Evolutionary conservation across 2,113 vertebrate genomes (phyloP).

Genomic region (Lampris incognitus): DNA sequence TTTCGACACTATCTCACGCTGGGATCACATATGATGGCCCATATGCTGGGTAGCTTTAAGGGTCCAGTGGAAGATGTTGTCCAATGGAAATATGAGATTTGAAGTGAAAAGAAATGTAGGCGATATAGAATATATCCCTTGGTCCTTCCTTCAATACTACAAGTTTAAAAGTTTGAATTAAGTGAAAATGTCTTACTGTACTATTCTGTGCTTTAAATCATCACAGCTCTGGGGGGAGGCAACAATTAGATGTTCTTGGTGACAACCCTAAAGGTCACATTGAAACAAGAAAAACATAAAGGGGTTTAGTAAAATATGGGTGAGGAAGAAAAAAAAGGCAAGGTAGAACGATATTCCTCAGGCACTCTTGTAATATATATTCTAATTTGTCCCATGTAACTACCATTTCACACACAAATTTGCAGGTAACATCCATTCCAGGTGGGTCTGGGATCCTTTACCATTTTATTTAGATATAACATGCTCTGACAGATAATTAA

Average conservation of each 20-base stretch:
- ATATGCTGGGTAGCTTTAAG: not conserved
- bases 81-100: not conserved
- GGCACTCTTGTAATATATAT: not conserved
- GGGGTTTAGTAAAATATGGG: no score
- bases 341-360: no score
- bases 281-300: not conserved
- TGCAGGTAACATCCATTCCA: slow-evolving; percentile 12
- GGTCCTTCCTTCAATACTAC: not conserved
- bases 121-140: not conserved
- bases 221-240: not conserved
- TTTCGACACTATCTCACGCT: not conserved
- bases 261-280: not conserved
- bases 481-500: slow-evolving; percentile 75
- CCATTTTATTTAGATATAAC: slow-evolving; percentile 33
- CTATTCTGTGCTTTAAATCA: not conserved
- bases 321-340: no score
- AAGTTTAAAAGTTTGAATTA: no score
- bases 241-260: not conserved
- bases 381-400: slow-evolving; percentile 18
- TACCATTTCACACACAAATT: slow-evolving; percentile 32
- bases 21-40: slow-evolving; percentile 4
- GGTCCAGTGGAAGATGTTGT: not conserved
- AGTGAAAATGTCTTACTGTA: no score
- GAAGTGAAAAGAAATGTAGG: not conserved
- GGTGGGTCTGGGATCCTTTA: not conserved